Evolutionary conservation across 2,888 invertebrate genomes (phyloP).

Genomic region (Drosophila prolongata): DNA sequence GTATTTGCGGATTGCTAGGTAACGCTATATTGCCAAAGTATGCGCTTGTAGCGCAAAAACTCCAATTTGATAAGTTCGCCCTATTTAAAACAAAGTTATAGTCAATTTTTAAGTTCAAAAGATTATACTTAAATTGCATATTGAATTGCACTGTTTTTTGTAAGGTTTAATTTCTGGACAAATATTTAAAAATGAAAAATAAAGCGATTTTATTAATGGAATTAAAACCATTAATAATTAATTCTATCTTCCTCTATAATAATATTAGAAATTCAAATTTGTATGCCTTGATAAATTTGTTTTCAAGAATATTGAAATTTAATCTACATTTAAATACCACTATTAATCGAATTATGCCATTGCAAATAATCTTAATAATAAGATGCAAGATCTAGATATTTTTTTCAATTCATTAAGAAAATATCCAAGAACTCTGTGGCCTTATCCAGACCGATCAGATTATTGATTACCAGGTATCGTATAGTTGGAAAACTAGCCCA

Average conservation of each 20-base stretch:
- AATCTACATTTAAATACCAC: background rate
- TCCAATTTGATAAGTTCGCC: background rate
- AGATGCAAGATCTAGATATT: constrained; percentile 4
- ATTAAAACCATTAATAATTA: too few relatives aligned
- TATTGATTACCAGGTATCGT: constrained; percentile 27
- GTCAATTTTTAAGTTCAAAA: too few relatives aligned
- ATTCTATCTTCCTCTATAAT: too few relatives aligned
- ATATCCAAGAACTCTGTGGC: background rate
- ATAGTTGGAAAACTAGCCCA: constrained; percentile 15
- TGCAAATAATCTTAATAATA: background rate
- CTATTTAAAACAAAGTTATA: too few relatives aligned
- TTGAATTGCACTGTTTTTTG: too few relatives aligned
- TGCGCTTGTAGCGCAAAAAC: background rate
- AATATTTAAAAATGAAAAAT: too few relatives aligned
- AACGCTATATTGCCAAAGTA: constrained; percentile 9
- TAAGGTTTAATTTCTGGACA: too few relatives aligned
- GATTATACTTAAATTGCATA: background rate
- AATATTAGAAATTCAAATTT: too few relatives aligned
- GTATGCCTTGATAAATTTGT: too few relatives aligned
- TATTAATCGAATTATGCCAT: background rate
- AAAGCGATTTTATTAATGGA: too few relatives aligned
- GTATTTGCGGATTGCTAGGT: constrained; percentile 31
- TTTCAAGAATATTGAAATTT: too few relatives aligned
- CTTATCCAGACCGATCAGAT: constrained; percentile 1
- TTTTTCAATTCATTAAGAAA: background rate